Evolutionary conservation across 2,888 invertebrate genomes (phyloP).

Genomic region (Cybosia mesomella): DNA sequence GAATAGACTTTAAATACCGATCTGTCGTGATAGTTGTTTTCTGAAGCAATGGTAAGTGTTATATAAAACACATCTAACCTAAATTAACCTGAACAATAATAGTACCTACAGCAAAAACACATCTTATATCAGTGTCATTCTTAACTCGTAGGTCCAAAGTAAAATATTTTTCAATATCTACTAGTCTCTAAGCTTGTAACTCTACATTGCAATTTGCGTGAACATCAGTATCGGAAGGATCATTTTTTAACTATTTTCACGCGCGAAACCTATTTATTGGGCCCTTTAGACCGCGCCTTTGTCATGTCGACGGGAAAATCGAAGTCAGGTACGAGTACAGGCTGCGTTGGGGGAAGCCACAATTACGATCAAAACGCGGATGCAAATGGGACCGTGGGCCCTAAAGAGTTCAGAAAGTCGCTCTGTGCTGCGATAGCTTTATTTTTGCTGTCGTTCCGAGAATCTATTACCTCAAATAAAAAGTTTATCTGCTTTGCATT

Average conservation of each 20-base stretch:
- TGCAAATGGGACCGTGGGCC: constrained; percentile 82
- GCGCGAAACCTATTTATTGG: constrained; percentile 80
- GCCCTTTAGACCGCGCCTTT: constrained; percentile 84
- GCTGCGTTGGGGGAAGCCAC: constrained; percentile 71
- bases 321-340: constrained; percentile 78
- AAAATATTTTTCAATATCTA: constrained; percentile 49
- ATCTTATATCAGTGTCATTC: constrained; percentile 67
- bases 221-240: constrained; percentile 51
- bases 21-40: not conserved
- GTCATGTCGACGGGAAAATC: constrained; percentile 82
- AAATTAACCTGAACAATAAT: constrained; percentile 31
- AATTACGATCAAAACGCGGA: constrained; percentile 82
- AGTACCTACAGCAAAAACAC: constrained; percentile 44
- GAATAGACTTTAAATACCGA: not conserved
- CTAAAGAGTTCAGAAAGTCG: constrained; percentile 76
- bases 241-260: constrained; percentile 83
- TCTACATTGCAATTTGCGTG: constrained; percentile 63
- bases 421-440: constrained; percentile 75
- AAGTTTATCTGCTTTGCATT: constrained; percentile 79
- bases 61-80: not conserved
- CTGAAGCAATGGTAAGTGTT: not conserved
- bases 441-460: constrained; percentile 81
- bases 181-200: constrained; percentile 57
- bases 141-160: constrained; percentile 50
- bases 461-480: constrained; percentile 83